Conservation (phyloP, 2,888 invertebrate species). For the Phragmatobia fuliginosa region DNA sequence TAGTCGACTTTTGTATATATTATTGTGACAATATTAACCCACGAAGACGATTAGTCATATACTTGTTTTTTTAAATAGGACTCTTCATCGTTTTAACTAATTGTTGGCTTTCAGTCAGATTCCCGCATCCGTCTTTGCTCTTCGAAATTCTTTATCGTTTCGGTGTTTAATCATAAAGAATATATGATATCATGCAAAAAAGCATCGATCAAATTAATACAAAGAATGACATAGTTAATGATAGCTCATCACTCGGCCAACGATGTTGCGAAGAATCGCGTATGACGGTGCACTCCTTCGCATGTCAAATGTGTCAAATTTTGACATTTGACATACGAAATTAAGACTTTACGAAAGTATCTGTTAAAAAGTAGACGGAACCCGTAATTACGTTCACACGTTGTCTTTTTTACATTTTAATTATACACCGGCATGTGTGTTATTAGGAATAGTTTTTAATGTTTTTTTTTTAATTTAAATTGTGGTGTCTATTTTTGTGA, state of each 20-base stretch:
- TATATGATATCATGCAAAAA: slow-evolving; percentile 50
- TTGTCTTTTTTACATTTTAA: slow-evolving; percentile 69
- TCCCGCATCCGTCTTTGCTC: background rate
- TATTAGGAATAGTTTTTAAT: slow-evolving; percentile 43
- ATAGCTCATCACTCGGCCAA: slow-evolving; percentile 72
- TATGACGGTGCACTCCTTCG: slow-evolving; percentile 68
- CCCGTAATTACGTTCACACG: slow-evolving; percentile 79
- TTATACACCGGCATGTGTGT: slow-evolving; percentile 66
- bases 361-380: slow-evolving; percentile 71
- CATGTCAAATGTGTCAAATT: slow-evolving; percentile 67
- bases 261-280: slow-evolving; percentile 69
- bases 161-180: slow-evolving; percentile 9
- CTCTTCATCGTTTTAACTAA: no score
- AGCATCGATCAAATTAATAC: slow-evolving; percentile 59
- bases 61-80: no score
- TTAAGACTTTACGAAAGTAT: slow-evolving; percentile 70
- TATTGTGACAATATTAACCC: no score
- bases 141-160: background rate
- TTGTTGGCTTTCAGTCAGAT: no score
- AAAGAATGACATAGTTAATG: slow-evolving; percentile 74
- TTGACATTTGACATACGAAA: slow-evolving; percentile 70
- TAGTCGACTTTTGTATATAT: no score
- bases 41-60: no score
- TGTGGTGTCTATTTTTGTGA: slow-evolving; percentile 22
- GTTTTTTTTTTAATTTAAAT: slow-evolving; percentile 22